Base-by-base conservation (phyloP, 2,888 invertebrate species). In the Drosophila parthenogenetica region DNA sequence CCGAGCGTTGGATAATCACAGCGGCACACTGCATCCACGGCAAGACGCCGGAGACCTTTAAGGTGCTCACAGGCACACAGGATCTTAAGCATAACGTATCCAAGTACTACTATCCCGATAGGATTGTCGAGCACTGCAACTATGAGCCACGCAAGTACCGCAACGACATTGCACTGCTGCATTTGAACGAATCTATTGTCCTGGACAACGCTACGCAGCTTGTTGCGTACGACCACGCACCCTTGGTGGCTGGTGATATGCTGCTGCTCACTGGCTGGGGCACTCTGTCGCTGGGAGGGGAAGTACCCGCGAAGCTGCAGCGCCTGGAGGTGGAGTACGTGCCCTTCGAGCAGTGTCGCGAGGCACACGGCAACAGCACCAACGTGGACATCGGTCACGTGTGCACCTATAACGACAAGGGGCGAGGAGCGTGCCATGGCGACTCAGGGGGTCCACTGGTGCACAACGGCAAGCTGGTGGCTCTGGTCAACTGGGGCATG, bases 91-190 rank as follows among this genome's bases (percentile, higher is more conserved):
- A 88, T n/a, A 80, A 90, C 7, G 81, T 69, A 1, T 78, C 84
- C 10, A 82, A 58, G 29, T 87, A 82, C 53, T 90, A 91, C 48
- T 82, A 70, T 50, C 74, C 86, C 43, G 90, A 90, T 59, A 78
- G 77, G n/a, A 87, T 91, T 3, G 62, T 83, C 11, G 77, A 79
- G 72, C 91, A 91, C 53, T 87, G 89, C 58, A 84, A 87, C 22
- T 92, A 90, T 61, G 87, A 89, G 32, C 74, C 73, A 2, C 90
- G 91, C 0, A 60, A 76, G 16, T 91, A 86, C 53, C 78, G 91
- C 25, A 94, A 96, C 84, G 96, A 96, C 79, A 95, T 96, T 51
- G 96, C 95, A 0, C 90, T 96, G 3, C 79, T 96, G 10, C 94
- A 94, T 82, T 92, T 96, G 17, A 92, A 93, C 5, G 88, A 93